These are phyloP conservation scores for Netelia melanura DNA, from an alignment of 2,888 invertebrate species.

Conservation along the genomic window DNA sequence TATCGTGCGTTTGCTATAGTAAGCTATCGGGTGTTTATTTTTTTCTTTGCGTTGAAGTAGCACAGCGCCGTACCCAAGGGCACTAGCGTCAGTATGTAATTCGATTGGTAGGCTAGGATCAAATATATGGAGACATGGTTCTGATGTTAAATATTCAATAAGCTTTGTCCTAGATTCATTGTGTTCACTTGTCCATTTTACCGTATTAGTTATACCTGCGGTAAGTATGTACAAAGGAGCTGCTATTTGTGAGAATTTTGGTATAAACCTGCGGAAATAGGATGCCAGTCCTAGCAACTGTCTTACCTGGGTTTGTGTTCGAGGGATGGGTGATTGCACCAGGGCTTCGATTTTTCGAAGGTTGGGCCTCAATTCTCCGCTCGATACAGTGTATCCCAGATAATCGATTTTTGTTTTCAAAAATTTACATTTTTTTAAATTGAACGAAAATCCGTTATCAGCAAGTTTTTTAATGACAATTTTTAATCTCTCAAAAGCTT, in stretches of 20 bases:
- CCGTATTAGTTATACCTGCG: background rate
- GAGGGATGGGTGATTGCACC: conserved; percentile 54
- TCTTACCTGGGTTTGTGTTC: conserved; percentile 44
- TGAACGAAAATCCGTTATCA: conserved; percentile 23
- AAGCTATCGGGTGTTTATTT: conserved; percentile 27
- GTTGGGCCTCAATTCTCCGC: conserved; percentile 34
- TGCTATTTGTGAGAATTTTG: conserved; percentile 40
- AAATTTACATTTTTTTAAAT: conserved; percentile 42
- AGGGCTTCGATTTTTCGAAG: conserved; percentile 64
- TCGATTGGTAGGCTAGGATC: conserved; percentile 35
- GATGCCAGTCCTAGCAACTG: conserved; percentile 65
- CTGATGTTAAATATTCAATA: conserved; percentile 32
- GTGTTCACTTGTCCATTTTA: conserved; percentile 13
- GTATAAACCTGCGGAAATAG: conserved; percentile 55
- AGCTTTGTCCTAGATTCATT: background rate
- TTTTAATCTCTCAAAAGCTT: conserved; percentile 24
- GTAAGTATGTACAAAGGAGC: conserved; percentile 34
- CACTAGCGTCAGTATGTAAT: conserved; percentile 54
- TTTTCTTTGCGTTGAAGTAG: conserved; percentile 27
- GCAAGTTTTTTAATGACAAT: conserved; percentile 12
- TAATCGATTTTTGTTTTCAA: conserved; percentile 34
- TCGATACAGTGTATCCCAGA: conserved; percentile 37
- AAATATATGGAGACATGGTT: conserved; percentile 34
- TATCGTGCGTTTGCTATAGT: too few species aligned
- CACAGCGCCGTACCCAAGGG: conserved; percentile 35